Percentiles rank a stretch among this genome's conserved stretches.
These are phyloP conservation scores for Penaeus vannamei DNA, from an alignment of 1,140 invertebrate species.

Conservation along the genomic window DNA sequence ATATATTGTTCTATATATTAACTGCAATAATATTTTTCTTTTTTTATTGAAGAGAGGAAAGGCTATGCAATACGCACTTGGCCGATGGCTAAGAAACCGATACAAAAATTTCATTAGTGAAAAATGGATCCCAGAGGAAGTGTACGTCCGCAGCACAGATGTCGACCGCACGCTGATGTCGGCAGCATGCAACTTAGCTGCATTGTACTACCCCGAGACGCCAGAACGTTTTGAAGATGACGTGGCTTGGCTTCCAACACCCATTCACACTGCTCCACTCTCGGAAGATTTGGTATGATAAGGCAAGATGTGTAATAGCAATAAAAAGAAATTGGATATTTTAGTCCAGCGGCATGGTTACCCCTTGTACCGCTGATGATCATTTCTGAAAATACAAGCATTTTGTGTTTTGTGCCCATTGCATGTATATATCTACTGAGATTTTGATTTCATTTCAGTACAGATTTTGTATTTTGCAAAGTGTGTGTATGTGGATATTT, in stretches of 20 bases:
- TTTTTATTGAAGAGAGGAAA: constrained; percentile 37
- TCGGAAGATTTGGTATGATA: constrained; percentile 13
- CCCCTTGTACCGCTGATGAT: neutral
- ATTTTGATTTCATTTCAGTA: too few species aligned
- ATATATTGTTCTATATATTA: neutral
- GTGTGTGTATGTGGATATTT: too few species aligned
- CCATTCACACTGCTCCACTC: constrained; percentile 53
- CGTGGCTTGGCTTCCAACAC: constrained; percentile 53
- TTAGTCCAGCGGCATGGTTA: too few species aligned
- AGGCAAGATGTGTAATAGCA: neutral
- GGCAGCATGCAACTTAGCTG: constrained; percentile 68
- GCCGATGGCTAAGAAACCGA: constrained; percentile 39
- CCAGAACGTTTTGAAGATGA: constrained; percentile 21
- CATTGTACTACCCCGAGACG: constrained; percentile 45
- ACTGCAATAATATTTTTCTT: neutral
- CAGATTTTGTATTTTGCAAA: too few species aligned
- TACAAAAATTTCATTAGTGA: constrained; percentile 39
- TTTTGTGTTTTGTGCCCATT: neutral
- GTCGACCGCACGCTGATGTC: constrained; percentile 73
- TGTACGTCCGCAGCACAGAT: constrained; percentile 71
- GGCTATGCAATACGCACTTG: constrained; percentile 58
- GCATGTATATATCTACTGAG: neutral
- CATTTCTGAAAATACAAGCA: neutral
- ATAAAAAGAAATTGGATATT: too few species aligned
- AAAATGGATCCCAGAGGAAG: constrained; percentile 67